A percentile compares a stretch with the other conserved stretches of the same genome.
phyloP scores from a whole-genome alignment of 1,140 invertebrate genomes.

The Drosophila fuyamai region DNA sequence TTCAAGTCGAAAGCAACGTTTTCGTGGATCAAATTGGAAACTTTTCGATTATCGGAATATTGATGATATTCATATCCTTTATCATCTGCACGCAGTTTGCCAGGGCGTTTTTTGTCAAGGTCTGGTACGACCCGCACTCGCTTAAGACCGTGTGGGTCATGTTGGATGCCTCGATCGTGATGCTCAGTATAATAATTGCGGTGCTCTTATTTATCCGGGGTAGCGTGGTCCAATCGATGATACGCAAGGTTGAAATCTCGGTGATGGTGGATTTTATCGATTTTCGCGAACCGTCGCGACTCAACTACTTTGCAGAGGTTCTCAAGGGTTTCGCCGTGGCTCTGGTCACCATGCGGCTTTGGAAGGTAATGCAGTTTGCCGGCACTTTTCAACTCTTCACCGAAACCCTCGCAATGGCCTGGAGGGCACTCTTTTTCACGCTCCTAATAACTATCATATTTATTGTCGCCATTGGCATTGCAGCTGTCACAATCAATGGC shows the following conservation, averaged over 20 bases:
- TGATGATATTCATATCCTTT: conserved; percentile 33
- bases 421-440: conserved; percentile 36
- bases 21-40: conserved; percentile 29
- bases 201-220: conserved; percentile 3
- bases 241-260: conserved; percentile 47
- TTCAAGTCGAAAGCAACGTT: conserved; percentile 31
- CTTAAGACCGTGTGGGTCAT: conserved; percentile 45
- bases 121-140: conserved; percentile 43
- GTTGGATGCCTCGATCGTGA: conserved; percentile 59
- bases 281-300: conserved; percentile 40
- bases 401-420: conserved; percentile 42
- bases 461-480: conserved; percentile 50
- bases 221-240: conserved; percentile 27
- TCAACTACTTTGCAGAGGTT: conserved; percentile 14
- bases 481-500: conserved; percentile 56
- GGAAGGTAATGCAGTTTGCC: conserved; percentile 71
- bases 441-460: conserved; percentile 40
- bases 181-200: conserved; percentile 22
- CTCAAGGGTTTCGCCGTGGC: conserved; percentile 53
- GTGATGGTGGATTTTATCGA: conserved; percentile 63
- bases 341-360: conserved; percentile 62
- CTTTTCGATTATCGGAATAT: not conserved
- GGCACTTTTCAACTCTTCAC: conserved; percentile 64
- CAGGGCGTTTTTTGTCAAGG: conserved; percentile 24
- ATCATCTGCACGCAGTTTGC: conserved; percentile 46